Evolutionary conservation across 2,888 invertebrate genomes (phyloP).

Genomic region (Coelinius sp.): DNA sequence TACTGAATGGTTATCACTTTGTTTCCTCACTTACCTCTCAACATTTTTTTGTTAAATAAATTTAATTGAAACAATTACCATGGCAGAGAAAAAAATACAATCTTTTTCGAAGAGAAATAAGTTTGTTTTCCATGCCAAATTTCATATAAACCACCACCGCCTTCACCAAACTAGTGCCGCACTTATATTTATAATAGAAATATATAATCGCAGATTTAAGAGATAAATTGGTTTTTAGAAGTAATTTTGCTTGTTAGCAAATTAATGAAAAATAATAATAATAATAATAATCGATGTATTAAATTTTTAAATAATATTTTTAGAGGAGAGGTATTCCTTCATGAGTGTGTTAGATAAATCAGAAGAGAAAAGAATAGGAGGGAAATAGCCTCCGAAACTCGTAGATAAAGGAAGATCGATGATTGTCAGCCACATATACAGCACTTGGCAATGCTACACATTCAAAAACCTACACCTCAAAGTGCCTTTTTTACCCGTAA

Average conservation of each 20-base stretch:
- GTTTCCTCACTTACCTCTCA: constrained; percentile 33
- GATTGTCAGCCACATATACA: constrained; percentile 71
- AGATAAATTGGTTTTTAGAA: background rate
- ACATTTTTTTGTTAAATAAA: constrained; percentile 10
- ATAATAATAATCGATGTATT: no score
- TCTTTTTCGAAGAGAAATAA: constrained; percentile 4
- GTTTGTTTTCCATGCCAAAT: constrained; percentile 29
- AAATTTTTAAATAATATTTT: background rate
- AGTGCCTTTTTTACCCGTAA: constrained; percentile 58
- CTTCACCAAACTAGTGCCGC: constrained; percentile 31
- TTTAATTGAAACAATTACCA: constrained; percentile 35
- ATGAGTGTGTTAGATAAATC: constrained; percentile 6
- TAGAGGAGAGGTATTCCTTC: background rate
- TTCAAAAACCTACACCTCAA: constrained; percentile 67
- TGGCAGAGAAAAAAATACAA: constrained; percentile 27
- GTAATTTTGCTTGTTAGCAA: background rate
- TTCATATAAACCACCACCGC: constrained; percentile 32
- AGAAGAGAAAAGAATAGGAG: constrained; percentile 22
- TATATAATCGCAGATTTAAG: background rate
- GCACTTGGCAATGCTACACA: constrained; percentile 70
- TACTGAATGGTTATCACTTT: constrained; percentile 27
- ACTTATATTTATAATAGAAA: constrained; percentile 2
- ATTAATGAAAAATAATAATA: background rate
- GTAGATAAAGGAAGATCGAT: constrained; percentile 67
- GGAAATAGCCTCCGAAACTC: constrained; percentile 23